Evolutionary conservation across 2,888 invertebrate species (phyloP).

Genomic region (Timema podura): DNA sequence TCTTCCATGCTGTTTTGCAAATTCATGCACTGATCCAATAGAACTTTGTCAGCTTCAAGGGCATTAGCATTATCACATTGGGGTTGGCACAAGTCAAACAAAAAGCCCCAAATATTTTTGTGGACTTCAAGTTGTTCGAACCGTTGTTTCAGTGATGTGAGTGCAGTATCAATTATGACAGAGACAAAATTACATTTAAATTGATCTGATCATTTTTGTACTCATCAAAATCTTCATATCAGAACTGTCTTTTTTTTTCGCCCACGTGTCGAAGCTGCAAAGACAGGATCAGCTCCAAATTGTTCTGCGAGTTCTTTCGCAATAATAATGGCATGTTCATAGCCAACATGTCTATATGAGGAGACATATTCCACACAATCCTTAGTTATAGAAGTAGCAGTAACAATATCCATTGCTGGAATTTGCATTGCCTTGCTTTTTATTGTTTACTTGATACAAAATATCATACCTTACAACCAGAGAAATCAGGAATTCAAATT

Average conservation of each 20-base stretch:
- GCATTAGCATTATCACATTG: no score
- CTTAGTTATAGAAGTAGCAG: neutral
- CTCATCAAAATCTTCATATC: neutral
- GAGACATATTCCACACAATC: neutral
- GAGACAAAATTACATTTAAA: no score
- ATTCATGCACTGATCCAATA: no score
- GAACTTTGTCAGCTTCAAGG: no score
- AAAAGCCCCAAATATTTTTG: no score
- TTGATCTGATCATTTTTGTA: neutral
- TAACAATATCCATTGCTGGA: slow-evolving; percentile 2
- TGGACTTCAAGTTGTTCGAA: no score
- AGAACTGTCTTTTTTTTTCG: neutral
- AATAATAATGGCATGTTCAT: neutral
- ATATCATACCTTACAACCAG: slow-evolving; percentile 5
- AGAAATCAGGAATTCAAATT: neutral
- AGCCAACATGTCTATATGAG: neutral
- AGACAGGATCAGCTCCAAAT: neutral
- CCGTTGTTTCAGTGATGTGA: no score
- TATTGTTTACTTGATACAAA: slow-evolving; percentile 7
- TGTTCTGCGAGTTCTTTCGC: neutral
- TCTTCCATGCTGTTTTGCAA: no score
- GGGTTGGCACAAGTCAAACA: no score
- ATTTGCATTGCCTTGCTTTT: neutral
- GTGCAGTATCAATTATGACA: no score
- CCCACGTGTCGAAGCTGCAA: neutral